Conservation (phyloP, 2,113 vertebrate species). For the Pogona vitticeps region DNA sequence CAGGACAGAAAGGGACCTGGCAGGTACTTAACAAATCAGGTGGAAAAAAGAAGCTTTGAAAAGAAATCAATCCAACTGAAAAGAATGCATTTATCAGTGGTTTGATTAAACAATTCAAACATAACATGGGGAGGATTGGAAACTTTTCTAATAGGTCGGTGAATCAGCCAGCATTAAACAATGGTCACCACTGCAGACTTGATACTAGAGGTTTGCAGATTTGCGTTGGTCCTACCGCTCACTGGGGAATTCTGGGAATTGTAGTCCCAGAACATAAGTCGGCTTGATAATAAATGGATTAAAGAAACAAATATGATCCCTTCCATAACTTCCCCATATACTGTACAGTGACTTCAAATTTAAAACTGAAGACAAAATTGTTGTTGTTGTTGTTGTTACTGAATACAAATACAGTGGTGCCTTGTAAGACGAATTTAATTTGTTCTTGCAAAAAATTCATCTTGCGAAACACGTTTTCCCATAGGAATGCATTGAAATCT, state of each 20-base stretch:
- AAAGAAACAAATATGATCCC: conserved; percentile 24
- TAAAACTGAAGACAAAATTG: background rate
- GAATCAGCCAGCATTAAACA: conserved; percentile 54
- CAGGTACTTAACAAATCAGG: conserved; percentile 75
- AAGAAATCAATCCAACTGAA: conserved; percentile 74
- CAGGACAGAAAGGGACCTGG: conserved; percentile 49
- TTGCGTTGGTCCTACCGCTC: too few species aligned
- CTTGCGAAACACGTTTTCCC: too few species aligned
- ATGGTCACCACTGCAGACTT: conserved; percentile 24
- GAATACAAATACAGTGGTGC: too few species aligned
- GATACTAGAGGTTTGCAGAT: too few species aligned
- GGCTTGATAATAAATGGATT: conserved; percentile 59
- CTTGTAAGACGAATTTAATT: too few species aligned
- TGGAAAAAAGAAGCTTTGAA: conserved; percentile 63
- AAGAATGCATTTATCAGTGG: conserved; percentile 66
- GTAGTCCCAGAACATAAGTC: background rate
- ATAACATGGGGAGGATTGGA: conserved; percentile 49
- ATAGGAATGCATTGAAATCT: too few species aligned
- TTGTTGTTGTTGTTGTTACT: too few species aligned
- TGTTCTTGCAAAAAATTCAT: too few species aligned
- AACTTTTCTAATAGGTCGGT: conserved; percentile 52
- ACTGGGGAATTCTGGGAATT: too few species aligned
- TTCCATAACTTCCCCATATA: background rate
- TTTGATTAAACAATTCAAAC: conserved; percentile 62
- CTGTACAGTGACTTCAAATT: background rate